phyloP scores from a whole-genome alignment of 2,797 vertebrate species.

The Crypturellus tataupa region DNA sequence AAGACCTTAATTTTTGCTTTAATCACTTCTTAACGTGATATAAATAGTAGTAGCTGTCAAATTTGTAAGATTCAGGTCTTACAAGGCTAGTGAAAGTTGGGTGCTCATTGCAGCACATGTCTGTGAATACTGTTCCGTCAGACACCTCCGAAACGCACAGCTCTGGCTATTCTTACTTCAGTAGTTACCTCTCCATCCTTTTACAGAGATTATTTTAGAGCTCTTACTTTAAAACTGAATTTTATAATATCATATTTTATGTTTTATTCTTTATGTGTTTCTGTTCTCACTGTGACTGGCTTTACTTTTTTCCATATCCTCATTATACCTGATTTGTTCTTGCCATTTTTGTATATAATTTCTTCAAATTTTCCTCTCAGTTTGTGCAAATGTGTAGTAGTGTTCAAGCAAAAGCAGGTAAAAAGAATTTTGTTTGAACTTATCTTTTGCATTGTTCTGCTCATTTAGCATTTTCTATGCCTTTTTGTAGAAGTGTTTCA shows the following conservation, averaged over 20 bases:
- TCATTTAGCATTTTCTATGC: background rate
- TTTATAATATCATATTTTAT: background rate
- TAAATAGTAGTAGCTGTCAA: conserved; percentile 22
- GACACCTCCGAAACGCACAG: conserved; percentile 24
- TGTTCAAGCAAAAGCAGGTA: background rate
- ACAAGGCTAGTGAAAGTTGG: conserved; percentile 25
- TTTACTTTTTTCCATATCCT: background rate
- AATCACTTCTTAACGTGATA: background rate
- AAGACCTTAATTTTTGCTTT: background rate
- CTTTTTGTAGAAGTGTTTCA: background rate
- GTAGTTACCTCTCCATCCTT: conserved; percentile 24
- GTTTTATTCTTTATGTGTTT: background rate
- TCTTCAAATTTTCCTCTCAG: background rate
- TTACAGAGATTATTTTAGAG: conserved; percentile 38
- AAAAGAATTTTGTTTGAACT: background rate
- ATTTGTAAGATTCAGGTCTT: conserved; percentile 13
- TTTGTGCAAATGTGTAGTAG: background rate
- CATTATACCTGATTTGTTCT: background rate
- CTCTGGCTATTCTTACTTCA: background rate
- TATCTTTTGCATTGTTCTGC: background rate
- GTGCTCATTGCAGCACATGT: conserved; percentile 31
- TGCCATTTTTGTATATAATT: background rate
- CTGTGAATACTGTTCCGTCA: conserved; percentile 29
- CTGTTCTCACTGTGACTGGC: background rate
- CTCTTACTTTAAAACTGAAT: background rate